A percentile compares a stretch with the other conserved stretches of the same genome.
These are phyloP conservation scores for Brachylomia viminalis DNA, from an alignment of 2,888 invertebrate species.

Conservation along the genomic window DNA sequence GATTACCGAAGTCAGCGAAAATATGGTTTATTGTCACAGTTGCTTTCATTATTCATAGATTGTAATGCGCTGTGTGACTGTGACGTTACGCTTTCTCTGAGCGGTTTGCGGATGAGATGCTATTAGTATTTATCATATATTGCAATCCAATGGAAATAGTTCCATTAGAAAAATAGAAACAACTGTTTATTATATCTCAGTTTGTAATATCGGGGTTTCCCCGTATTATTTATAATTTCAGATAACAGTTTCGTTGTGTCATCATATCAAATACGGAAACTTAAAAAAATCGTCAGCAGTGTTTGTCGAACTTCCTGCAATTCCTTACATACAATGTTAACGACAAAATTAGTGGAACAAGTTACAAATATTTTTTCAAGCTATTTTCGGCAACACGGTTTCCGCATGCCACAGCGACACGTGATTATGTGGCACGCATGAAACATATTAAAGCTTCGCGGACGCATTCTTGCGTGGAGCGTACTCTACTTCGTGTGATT, in stretches of 20 bases:
- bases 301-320: conserved; percentile 13
- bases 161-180: not conserved
- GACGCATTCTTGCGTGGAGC: conserved; percentile 58
- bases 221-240: not conserved
- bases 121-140: not conserved
- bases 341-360: conserved; percentile 36
- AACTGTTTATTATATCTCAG: not conserved
- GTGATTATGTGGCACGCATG: conserved; percentile 52
- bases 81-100: conserved; percentile 43
- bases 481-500: conserved; percentile 54
- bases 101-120: conserved; percentile 7
- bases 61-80: conserved; percentile 9
- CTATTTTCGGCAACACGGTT: conserved; percentile 59
- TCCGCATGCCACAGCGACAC: conserved; percentile 58
- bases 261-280: conserved; percentile 7
- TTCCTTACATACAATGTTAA: conserved; percentile 25
- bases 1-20: conserved; percentile 42
- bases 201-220: conserved; percentile 17
- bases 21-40: conserved; percentile 34
- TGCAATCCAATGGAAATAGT: not conserved
- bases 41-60: conserved; percentile 51
- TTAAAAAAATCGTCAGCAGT: not conserved
- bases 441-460: conserved; percentile 46
- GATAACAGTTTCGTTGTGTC: not conserved
- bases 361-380: conserved; percentile 44